phyloP scores from a whole-genome alignment of 2,888 invertebrate genomes.

The Lepidochitona cinerea region DNA sequence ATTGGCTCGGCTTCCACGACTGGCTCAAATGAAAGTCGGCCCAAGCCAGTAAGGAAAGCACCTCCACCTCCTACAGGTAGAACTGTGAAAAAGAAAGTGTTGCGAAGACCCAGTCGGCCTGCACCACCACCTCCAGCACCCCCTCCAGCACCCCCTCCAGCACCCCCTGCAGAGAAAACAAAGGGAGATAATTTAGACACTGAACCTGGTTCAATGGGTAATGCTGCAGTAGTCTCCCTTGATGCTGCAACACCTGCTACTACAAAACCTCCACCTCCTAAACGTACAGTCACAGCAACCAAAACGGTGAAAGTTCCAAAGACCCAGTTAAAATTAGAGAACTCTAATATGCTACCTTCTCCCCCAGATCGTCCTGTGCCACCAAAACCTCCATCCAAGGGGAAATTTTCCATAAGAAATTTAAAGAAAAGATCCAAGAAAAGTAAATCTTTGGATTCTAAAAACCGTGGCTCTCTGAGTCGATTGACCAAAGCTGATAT shows the following conservation, averaged over 20 bases:
- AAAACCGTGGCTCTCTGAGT: not conserved
- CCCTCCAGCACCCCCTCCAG: no score
- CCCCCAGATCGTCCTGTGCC: constrained; percentile 15
- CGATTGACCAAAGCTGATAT: constrained; percentile 3
- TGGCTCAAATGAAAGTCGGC: constrained; percentile 12
- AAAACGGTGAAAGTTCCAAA: constrained; percentile 49
- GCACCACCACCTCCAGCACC: constrained; percentile 1
- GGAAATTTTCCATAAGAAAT: not conserved
- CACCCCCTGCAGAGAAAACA: not conserved
- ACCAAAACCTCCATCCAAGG: constrained; percentile 9
- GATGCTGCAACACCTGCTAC: not conserved
- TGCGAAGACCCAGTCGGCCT: constrained; percentile 11
- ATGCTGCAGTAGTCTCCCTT: not conserved
- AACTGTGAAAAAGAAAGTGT: not conserved
- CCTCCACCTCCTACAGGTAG: constrained; percentile 34
- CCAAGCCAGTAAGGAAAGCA: constrained; percentile 39
- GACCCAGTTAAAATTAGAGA: constrained; percentile 12
- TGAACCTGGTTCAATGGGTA: not conserved
- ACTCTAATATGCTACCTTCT: constrained; percentile 8
- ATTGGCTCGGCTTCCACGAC: not conserved
- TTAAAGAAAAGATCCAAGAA: not conserved
- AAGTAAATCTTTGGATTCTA: not conserved
- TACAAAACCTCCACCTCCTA: constrained; percentile 41
- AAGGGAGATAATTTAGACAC: constrained; percentile 6
- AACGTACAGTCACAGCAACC: constrained; percentile 45